Conservation (phyloP, 1,140 invertebrate species). For the Formica selysi region DNA sequence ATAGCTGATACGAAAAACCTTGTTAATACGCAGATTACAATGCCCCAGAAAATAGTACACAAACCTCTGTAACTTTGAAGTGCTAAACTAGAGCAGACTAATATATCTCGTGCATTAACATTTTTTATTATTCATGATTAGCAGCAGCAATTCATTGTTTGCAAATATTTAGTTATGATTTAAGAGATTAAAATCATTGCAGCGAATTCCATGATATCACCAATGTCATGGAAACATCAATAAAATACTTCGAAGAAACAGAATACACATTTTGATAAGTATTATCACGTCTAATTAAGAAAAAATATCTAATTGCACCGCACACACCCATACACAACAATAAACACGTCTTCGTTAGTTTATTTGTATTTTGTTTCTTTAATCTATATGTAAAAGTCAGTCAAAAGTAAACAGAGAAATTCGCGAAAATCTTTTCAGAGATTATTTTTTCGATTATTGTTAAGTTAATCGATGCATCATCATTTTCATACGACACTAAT, state of each 20-base stretch:
- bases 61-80: background rate
- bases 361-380: background rate
- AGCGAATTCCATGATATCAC: background rate
- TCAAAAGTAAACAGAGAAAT: background rate
- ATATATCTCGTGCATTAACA: background rate
- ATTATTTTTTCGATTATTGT: too few relatives aligned
- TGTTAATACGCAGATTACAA: background rate
- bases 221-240: background rate
- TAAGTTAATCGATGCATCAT: too few relatives aligned
- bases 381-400: background rate
- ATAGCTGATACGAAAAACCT: background rate
- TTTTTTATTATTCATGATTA: background rate
- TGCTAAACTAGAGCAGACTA: too few relatives aligned
- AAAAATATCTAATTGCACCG: too few relatives aligned
- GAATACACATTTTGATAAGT: too few relatives aligned
- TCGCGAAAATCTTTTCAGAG: background rate
- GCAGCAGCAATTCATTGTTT: background rate
- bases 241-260: too few relatives aligned
- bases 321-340: too few relatives aligned
- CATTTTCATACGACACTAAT: too few relatives aligned
- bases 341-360: background rate
- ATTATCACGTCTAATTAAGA: too few relatives aligned
- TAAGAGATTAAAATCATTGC: background rate
- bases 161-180: background rate
- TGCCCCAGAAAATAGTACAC: slow-evolving; percentile 8